These are phyloP conservation scores for Neodiprion fabricii DNA, from an alignment of 1,140 invertebrate genomes.

Conservation along the genomic window DNA sequence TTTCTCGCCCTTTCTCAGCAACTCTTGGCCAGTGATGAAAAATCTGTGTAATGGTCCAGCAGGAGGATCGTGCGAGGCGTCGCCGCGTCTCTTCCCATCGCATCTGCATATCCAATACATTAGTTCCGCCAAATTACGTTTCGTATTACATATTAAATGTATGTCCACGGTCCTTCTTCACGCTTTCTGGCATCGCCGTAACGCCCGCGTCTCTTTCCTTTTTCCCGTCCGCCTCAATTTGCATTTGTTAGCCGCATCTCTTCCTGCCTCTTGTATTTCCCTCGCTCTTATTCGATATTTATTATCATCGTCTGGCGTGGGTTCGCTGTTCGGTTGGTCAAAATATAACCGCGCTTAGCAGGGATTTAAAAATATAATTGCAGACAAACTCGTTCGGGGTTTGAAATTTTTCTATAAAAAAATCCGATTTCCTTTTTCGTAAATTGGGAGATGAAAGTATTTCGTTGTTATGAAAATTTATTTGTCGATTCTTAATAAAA, in stretches of 20 bases:
- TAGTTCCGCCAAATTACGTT: constrained; percentile 21
- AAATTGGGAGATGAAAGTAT: too few species aligned
- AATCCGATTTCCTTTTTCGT: too few species aligned
- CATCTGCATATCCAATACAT: constrained; percentile 19
- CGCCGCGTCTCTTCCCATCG: background rate
- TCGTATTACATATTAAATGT: constrained; percentile 20
- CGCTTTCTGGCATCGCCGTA: background rate
- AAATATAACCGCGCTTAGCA: too few species aligned
- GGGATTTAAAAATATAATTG: too few species aligned
- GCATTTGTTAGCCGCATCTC: background rate
- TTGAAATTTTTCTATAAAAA: too few species aligned
- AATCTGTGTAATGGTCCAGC: background rate
- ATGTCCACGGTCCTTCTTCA: constrained; percentile 13
- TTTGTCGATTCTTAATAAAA: too few species aligned
- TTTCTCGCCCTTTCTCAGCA: too few species aligned
- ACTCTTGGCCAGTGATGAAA: too few species aligned
- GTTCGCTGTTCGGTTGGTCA: too few species aligned
- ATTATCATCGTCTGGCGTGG: background rate
- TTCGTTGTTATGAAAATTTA: too few species aligned
- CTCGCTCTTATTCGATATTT: background rate
- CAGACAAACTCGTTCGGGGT: too few species aligned
- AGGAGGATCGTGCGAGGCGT: background rate
- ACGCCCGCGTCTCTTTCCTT: background rate
- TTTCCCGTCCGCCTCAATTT: background rate
- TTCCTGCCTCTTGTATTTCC: background rate